A percentile compares a stretch with the other conserved stretches of the same genome.
Conservation (phyloP, 2,797 vertebrate species). For the Crypturellus tataupa region DNA sequence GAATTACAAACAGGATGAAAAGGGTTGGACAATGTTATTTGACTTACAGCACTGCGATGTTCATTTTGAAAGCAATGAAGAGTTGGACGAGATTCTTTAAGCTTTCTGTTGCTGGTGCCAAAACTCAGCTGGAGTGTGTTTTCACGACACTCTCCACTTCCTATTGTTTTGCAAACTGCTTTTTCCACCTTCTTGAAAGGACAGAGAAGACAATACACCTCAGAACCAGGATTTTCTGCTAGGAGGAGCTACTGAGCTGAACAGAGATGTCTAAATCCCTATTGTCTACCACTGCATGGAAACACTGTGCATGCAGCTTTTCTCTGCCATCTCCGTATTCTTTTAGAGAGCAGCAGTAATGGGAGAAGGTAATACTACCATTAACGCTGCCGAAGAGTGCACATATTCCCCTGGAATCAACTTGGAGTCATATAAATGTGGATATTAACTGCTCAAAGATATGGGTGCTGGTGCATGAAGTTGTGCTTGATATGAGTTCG, state of each 20-base stretch:
- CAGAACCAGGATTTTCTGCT: conserved; percentile 51
- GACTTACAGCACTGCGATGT: conserved; percentile 30
- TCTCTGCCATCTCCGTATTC: background rate
- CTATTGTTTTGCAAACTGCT: conserved; percentile 60
- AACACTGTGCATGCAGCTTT: background rate
- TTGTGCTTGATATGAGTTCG: background rate
- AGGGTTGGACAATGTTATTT: conserved; percentile 67
- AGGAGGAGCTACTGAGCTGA: conserved; percentile 71
- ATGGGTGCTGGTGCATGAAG: background rate
- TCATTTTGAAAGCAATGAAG: conserved; percentile 62
- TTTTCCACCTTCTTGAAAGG: conserved; percentile 61
- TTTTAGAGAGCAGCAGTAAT: conserved; percentile 34
- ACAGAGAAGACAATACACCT: conserved; percentile 49
- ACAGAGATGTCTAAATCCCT: background rate
- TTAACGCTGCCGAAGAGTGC: conserved; percentile 40
- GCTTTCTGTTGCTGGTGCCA: conserved; percentile 55
- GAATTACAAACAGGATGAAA: conserved; percentile 72
- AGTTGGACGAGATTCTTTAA: conserved; percentile 51
- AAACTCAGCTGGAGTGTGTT: conserved; percentile 59
- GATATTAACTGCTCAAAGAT: conserved; percentile 25
- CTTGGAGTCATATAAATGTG: background rate
- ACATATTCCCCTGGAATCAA: background rate
- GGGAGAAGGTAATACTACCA: conserved; percentile 41
- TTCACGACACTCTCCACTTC: conserved; percentile 57
- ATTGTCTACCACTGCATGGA: background rate